Base-by-base conservation (phyloP, 2,113 vertebrate species). In the Cololabis saira region DNA sequence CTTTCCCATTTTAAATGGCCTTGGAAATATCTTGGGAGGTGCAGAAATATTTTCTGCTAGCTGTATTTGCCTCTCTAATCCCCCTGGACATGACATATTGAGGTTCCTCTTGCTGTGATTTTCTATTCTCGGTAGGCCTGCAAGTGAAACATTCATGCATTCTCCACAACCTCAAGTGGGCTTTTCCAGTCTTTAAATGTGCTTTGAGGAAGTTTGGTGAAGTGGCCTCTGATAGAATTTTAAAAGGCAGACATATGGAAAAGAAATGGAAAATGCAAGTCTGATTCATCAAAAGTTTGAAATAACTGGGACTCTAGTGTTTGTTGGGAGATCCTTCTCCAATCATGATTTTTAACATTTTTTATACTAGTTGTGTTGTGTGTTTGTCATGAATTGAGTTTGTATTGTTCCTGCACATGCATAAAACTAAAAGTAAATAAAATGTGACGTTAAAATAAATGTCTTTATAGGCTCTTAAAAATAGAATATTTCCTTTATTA, bases 21-120 rank as follows among this genome's bases (percentile, higher is more conserved):
- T 67, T 62, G 30, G 80, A 87, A 77, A 84, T 68, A 73, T 78
- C 65, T 62, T 13, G 33, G 33, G 33, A 37, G 5, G 33, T 16
- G 58, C 65, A 68, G 73, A 80, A 78, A 61, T 51, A 71, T 63
- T 76, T 55, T 33, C 41, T 59, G 53, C 11, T 19, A 37, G 71
- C 67, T 13, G n/a, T 33, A 71, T 59, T 56, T 58, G 69, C 76
- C 22, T 55, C 14, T 53, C 51, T 87, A 84, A 87, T 90, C 86
- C 78, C 45, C 56, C 53, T 47, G 75, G 80, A 85, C 80, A 64
- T 24, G 80, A 75, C 41, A 75, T 70, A 75, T 45, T 63, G 65
- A 76, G 61, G 67, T 73, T 78, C 52, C 52, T 30, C 63, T 61
- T 49, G 17, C 61, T 64, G 12, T 21, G 65, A 76, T 80, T 71